Base-by-base conservation (phyloP, 2,113 vertebrate species). In the Perccottus glenii region DNA sequence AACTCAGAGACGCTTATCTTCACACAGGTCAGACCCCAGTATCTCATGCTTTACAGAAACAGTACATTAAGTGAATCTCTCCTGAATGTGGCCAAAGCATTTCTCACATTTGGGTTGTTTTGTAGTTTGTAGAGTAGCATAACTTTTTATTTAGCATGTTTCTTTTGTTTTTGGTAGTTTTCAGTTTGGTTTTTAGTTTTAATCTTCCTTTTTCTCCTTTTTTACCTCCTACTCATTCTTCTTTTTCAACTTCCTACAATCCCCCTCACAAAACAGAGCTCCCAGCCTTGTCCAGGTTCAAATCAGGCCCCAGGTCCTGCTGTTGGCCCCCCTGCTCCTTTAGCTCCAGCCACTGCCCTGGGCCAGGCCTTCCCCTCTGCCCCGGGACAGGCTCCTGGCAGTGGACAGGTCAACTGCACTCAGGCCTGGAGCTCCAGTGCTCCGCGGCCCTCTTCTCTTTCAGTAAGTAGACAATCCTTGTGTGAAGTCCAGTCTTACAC, bases 1-100 rank as follows among this genome's bases (percentile, higher is more conserved):
- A 97, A 93, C 89, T 97, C 96, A 0, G 98, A 99, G 90, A 98
- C 95, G 0, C 95, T 99, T 65, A 94, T 99, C 84, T 98, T 97
- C 87, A 98, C 96, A 27, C 97, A 99, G 96, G 97, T 98, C 82
- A 89, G 90, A 33, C 32, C 43, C 33, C 40, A 38, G 14, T 15
- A 7, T 12, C 12, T 16, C 19, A 16, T 45, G 42, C n/a, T n/a
- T n/a, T n/a, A n/a, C n/a, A n/a, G n/a, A n/a, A n/a, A n/a, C n/a
- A n/a, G n/a, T n/a, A n/a, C n/a, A n/a, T n/a, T n/a, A n/a, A n/a
- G n/a, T 15, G 11, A 2, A 4, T 38, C 12, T 45, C 12, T 3
- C 51, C 51, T 53, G 51, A 55, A 55, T 55, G 51, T 53, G 35
- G 51, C 11, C 35, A 35, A 14, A 35, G 11, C 51, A n/a, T n/a